Conservation (phyloP, 2,113 vertebrate species). For the Balaeniceps rex region DNA sequence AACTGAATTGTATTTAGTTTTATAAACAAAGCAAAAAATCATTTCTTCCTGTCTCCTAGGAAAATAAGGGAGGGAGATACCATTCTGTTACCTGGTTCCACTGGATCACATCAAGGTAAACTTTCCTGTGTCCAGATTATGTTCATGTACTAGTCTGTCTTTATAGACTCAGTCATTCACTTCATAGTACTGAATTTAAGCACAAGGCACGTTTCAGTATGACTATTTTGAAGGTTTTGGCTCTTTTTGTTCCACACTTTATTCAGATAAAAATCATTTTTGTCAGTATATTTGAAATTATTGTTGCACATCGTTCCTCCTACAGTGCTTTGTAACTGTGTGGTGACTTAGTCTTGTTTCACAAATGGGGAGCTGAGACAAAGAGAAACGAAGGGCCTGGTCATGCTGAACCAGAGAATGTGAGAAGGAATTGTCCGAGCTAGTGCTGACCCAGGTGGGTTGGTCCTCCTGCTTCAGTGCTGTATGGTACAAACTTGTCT, state of each 20-base stretch:
- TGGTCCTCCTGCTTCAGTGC: background rate
- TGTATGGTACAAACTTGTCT: background rate
- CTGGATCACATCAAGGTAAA: background rate
- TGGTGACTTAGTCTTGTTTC: background rate
- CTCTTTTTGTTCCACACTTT: background rate
- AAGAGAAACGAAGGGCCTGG: background rate
- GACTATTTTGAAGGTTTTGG: background rate
- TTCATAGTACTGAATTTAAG: background rate
- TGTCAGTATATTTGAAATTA: background rate
- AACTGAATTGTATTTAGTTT: background rate
- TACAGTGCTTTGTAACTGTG: background rate
- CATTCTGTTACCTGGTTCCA: background rate
- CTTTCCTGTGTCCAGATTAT: background rate
- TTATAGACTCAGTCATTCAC: background rate
- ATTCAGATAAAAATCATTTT: background rate
- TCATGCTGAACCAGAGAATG: background rate
- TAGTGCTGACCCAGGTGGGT: background rate
- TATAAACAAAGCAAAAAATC: background rate
- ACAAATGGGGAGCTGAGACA: background rate
- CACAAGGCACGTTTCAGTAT: background rate
- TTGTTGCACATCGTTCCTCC: background rate
- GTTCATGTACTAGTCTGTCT: background rate
- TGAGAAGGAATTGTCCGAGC: background rate
- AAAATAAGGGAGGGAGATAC: background rate
- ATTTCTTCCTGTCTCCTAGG: background rate